A percentile compares a stretch with the other conserved stretches of the same genome.
Conservation (phyloP, 2,888 invertebrate species). For the Eremobia ochroleuca region DNA sequence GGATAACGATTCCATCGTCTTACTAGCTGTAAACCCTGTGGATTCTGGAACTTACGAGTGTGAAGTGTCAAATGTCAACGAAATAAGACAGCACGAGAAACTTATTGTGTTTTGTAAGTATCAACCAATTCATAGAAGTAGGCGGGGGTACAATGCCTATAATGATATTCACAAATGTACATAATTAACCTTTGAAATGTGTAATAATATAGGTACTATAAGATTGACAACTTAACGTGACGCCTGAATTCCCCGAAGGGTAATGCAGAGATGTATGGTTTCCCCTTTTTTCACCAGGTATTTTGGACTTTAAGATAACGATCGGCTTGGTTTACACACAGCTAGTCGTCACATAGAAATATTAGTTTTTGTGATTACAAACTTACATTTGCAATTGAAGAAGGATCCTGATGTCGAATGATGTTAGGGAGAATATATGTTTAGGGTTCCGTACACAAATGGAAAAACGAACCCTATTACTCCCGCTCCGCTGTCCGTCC, state of each 20-base stretch:
- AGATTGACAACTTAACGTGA: neutral
- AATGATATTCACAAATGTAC: neutral
- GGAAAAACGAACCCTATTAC: too few relatives aligned
- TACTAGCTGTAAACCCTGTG: conserved; percentile 74
- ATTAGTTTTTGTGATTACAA: neutral
- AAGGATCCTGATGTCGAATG: neutral
- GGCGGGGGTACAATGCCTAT: neutral
- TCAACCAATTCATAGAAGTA: neutral
- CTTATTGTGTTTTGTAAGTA: conserved; percentile 85
- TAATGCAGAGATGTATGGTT: neutral
- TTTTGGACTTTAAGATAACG: neutral
- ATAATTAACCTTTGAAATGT: neutral
- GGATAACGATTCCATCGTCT: conserved; percentile 77
- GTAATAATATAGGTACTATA: neutral
- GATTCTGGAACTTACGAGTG: conserved; percentile 84
- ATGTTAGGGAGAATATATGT: neutral
- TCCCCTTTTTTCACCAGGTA: neutral
- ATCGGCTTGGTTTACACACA: too few relatives aligned
- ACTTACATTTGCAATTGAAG: neutral
- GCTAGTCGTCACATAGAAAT: neutral
- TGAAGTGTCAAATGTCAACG: conserved; percentile 78
- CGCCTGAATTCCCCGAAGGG: neutral
- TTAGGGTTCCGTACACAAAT: too few relatives aligned
- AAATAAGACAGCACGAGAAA: conserved; percentile 73
- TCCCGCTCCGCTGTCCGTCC: too few relatives aligned